Conservation (phyloP, 2,113 vertebrate species). For the Eubucco bourcierii region DNA sequence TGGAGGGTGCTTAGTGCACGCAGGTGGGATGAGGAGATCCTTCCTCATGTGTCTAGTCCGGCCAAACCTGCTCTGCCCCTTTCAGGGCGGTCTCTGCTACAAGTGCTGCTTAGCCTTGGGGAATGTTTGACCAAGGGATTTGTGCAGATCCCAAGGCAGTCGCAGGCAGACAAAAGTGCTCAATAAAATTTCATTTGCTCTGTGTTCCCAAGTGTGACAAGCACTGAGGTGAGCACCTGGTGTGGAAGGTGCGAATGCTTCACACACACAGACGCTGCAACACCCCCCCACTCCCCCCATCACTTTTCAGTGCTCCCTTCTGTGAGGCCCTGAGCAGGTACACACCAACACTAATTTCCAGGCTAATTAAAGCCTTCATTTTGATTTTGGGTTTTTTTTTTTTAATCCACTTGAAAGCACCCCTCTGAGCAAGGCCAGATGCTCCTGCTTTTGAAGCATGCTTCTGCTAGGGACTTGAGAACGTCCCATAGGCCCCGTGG, state of each 20-base stretch:
- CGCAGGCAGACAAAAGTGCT: neutral
- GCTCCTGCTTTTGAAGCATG: neutral
- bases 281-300: too few species aligned
- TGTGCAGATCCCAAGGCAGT: neutral
- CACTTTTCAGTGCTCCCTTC: neutral
- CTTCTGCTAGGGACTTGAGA: neutral
- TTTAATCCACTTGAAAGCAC: neutral
- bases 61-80: neutral
- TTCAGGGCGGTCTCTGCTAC: neutral
- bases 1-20: neutral
- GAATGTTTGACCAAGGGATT: neutral
- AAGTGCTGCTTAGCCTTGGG: neutral
- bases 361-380: neutral
- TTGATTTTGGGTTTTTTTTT: neutral
- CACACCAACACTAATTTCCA: neutral
- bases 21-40: neutral
- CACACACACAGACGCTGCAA: neutral
- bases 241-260: neutral
- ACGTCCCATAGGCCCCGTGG: neutral
- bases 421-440: neutral
- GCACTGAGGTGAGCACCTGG: neutral
- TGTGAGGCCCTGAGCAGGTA: neutral
- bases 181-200: neutral
- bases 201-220: rapidly evolving
- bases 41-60: rapidly evolving